These are phyloP conservation scores for Brevimyrus niger DNA, from an alignment of 2,113 vertebrate genomes.

Conservation along the genomic window DNA sequence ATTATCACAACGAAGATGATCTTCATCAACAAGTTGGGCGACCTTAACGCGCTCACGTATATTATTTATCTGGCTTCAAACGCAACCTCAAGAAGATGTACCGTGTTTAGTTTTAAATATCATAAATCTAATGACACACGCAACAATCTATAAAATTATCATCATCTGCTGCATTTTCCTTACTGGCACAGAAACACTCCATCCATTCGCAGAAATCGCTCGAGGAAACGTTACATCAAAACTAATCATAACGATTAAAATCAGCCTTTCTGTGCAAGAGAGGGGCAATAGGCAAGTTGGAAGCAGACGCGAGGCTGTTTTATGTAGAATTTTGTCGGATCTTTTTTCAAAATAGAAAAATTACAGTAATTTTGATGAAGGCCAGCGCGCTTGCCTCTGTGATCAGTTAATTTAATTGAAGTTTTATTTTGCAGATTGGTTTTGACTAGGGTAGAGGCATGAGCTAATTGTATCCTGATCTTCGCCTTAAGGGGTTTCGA, in stretches of 20 bases:
- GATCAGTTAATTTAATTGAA: conserved; percentile 79
- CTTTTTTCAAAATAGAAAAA: conserved; percentile 43
- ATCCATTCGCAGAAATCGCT: conserved; percentile 89
- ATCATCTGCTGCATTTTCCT: conserved; percentile 79
- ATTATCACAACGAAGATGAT: conserved; percentile 51
- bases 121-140: conserved; percentile 64
- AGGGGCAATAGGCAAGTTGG: conserved; percentile 73
- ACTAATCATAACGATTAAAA: conserved; percentile 93
- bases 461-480: conserved; percentile 97
- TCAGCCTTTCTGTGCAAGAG: conserved; percentile 82
- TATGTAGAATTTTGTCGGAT: conserved; percentile 52
- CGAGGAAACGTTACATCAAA: conserved; percentile 86
- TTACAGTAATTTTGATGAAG: conserved; percentile 59
- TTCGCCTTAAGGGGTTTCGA: conserved; percentile 81
- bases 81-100: neutral
- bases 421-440: conserved; percentile 89
- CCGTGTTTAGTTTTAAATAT: conserved; percentile 40
- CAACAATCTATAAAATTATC: conserved; percentile 81
- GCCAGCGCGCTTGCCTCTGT: conserved; percentile 67
- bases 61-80: conserved; percentile 35
- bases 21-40: conserved; percentile 72
- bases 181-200: conserved; percentile 81
- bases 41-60: conserved; percentile 53
- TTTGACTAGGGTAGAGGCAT: conserved; percentile 89
- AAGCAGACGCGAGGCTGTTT: conserved; percentile 69